phyloP scores from a whole-genome alignment of 1,140 invertebrate genomes.

The Lithobius niger region DNA sequence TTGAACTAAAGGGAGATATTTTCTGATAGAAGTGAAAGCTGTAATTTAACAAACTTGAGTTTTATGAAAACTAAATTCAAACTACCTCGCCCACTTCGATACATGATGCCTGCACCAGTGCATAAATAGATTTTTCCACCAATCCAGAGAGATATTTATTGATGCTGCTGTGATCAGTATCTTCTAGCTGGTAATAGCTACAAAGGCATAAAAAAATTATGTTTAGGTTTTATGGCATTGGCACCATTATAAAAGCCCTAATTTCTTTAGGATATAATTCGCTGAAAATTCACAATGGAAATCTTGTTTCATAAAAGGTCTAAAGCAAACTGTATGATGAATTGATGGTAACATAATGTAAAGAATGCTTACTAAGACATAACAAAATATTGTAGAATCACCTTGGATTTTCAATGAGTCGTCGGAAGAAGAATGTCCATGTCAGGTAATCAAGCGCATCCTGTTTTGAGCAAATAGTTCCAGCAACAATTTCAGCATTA shows the following conservation, averaged over 20 bases:
- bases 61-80: constrained; percentile 12
- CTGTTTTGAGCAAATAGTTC: constrained; percentile 82
- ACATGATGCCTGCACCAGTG: constrained; percentile 60
- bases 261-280: constrained; percentile 97
- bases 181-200: constrained; percentile 68
- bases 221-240: constrained; percentile 70
- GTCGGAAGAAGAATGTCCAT: constrained; percentile 95
- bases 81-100: constrained; percentile 42
- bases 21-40: constrained; percentile 7
- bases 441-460: constrained; percentile 94
- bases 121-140: constrained; percentile 59
- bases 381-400: too few relatives aligned
- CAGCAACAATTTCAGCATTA: constrained; percentile 93
- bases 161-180: constrained; percentile 53
- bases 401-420: constrained; percentile 82
- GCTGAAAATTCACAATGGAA: too few relatives aligned
- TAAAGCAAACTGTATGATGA: too few relatives aligned
- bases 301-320: too few relatives aligned
- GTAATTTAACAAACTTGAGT: constrained; percentile 6
- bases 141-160: constrained; percentile 42
- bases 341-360: too few relatives aligned
- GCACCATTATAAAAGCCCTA: constrained; percentile 96
- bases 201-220: constrained; percentile 12
- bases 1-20: not conserved
- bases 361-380: too few relatives aligned